phyloP scores from a whole-genome alignment of 2,113 vertebrate genomes.

The Balaenoptera acutorostrata region DNA sequence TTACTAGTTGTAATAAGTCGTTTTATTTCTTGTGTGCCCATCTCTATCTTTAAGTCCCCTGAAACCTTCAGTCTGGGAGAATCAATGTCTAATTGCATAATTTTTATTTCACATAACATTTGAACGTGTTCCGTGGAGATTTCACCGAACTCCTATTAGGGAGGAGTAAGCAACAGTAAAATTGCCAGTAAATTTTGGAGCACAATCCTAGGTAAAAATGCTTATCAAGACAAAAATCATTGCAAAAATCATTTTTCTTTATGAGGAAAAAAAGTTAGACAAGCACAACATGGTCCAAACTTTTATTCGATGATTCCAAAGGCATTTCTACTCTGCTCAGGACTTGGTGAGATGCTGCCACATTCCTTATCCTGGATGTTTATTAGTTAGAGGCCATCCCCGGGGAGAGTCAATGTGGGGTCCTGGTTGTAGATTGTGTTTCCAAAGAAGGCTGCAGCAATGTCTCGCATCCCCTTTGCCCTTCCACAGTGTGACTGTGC shows the following conservation, averaged over 20 bases:
- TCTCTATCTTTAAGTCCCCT: background rate
- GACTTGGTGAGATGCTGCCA: background rate
- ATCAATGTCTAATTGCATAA: background rate
- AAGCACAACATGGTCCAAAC: background rate
- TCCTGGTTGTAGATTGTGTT: rapidly evolving
- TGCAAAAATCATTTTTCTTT: background rate
- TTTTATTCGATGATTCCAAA: background rate
- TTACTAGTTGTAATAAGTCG: background rate
- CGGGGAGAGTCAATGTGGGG: background rate
- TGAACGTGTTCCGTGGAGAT: background rate
- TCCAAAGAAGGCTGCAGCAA: background rate
- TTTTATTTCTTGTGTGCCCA: background rate
- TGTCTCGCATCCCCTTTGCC: background rate
- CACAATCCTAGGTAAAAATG: background rate
- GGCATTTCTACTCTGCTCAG: background rate
- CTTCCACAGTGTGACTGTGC: background rate
- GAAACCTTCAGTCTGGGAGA: background rate
- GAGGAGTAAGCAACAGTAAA: background rate
- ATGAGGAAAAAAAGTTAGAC: background rate
- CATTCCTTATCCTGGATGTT: background rate
- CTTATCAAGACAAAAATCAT: background rate
- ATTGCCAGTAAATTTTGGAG: background rate
- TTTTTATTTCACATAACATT: background rate
- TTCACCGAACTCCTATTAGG: background rate
- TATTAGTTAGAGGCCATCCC: no score